These are phyloP conservation scores for Urosaurus nigricauda DNA, from an alignment of 2,797 vertebrate species.

Conservation along the genomic window DNA sequence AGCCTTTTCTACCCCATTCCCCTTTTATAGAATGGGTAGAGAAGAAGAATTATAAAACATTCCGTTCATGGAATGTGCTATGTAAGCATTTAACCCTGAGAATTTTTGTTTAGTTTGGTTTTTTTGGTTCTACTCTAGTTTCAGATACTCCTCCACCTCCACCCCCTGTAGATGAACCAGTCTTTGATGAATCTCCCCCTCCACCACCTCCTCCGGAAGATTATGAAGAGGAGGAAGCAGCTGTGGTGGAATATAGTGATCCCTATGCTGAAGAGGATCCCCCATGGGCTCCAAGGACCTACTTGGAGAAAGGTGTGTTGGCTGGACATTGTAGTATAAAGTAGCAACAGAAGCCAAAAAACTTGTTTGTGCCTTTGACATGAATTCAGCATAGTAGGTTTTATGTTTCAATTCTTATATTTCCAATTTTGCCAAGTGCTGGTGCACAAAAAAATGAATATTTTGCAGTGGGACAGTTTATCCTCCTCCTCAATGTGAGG, in stretches of 20 bases:
- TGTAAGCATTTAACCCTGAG: background rate
- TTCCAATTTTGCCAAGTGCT: background rate
- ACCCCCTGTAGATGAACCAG: constrained; percentile 88
- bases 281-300: constrained; percentile 93
- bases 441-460: background rate
- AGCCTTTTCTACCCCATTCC: background rate
- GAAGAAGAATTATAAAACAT: background rate
- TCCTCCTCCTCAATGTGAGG: background rate
- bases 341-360: background rate
- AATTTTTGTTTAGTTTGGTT: background rate
- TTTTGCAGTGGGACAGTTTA: background rate
- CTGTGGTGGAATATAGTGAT: constrained; percentile 98
- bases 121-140: constrained; percentile 80
- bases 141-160: constrained; percentile 94
- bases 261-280: constrained; percentile 98
- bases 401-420: background rate
- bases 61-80: background rate
- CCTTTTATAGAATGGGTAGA: too few species aligned
- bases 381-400: background rate
- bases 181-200: constrained; percentile 91
- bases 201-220: constrained; percentile 93
- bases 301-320: constrained; percentile 92
- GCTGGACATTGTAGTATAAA: background rate
- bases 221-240: constrained; percentile 96
- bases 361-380: background rate